phyloP scores from a whole-genome alignment of 2,888 invertebrate genomes.

The Augochlorella aurata region DNA sequence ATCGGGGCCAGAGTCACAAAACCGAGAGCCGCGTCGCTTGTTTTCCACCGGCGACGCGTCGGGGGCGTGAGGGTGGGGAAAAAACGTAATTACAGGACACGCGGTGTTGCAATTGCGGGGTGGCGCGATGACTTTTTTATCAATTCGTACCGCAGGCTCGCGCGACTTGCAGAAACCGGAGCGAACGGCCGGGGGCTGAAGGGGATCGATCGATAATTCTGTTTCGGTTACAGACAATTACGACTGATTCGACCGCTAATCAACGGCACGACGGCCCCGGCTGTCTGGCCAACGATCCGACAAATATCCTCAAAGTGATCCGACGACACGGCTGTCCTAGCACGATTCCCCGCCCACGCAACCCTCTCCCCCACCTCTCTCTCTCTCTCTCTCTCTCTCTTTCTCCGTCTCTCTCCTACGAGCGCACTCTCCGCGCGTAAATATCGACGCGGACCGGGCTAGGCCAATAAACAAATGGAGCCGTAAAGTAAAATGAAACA shows the following conservation, averaged over 20 bases:
- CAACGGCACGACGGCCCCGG: conserved; percentile 66
- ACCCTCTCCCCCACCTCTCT: background rate
- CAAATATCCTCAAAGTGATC: conserved; percentile 68
- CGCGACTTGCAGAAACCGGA: conserved; percentile 55
- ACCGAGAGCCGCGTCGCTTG: conserved; percentile 4
- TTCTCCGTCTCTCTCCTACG: background rate
- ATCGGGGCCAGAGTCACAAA: background rate
- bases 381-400: background rate
- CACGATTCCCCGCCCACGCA: conserved; percentile 1
- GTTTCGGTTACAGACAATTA: conserved; percentile 76
- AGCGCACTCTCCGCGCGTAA: background rate
- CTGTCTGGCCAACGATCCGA: conserved; percentile 63
- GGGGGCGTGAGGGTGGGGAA: background rate
- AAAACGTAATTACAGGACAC: conserved; percentile 22
- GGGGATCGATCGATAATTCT: conserved; percentile 73
- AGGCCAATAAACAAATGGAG: conserved; percentile 43
- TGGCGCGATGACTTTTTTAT: conserved; percentile 58
- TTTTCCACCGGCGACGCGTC: background rate
- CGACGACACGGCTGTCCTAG: conserved; percentile 38
- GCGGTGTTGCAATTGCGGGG: conserved; percentile 32
- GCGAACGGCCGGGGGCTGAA: conserved; percentile 15
- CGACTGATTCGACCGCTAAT: conserved; percentile 77
- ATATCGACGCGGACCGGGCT: conserved; percentile 27
- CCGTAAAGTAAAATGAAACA: conserved; percentile 33
- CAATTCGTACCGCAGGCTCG: conserved; percentile 46